phyloP scores from a whole-genome alignment of 2,888 invertebrate genomes.

The Drosophila nr. fundita region DNA sequence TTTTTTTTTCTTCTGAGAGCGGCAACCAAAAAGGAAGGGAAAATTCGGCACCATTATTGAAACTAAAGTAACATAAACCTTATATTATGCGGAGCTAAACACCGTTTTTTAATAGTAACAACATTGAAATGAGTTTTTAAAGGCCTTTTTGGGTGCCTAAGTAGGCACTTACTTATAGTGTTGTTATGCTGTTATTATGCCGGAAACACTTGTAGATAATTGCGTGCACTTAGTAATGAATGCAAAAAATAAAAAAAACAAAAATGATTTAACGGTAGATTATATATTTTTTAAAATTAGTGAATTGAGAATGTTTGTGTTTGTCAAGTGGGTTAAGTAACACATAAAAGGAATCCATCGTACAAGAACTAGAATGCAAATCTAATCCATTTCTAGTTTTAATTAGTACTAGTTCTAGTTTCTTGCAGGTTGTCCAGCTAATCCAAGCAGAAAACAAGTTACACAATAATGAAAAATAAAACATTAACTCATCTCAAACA shows the following conservation, averaged over 20 bases:
- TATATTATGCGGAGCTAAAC: conserved; percentile 27
- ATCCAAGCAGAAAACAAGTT: conserved; percentile 40
- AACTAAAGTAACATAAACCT: conserved; percentile 19
- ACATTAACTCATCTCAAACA: conserved; percentile 45
- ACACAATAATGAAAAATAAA: conserved; percentile 31
- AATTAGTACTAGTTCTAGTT: conserved; percentile 20
- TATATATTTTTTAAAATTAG: conserved; percentile 1
- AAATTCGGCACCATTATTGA: conserved; percentile 37
- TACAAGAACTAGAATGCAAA: conserved; percentile 51
- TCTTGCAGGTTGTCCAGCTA: conserved; percentile 9
- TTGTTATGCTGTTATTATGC: conserved; percentile 54
- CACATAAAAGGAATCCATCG: conserved; percentile 23
- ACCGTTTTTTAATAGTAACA: conserved; percentile 35
- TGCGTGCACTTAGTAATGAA: conserved; percentile 44
- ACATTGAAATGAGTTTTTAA: conserved; percentile 59
- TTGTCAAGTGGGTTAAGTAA: conserved; percentile 2
- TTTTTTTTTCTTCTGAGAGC: not conserved
- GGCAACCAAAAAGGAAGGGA: conserved; percentile 43
- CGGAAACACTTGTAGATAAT: conserved; percentile 65
- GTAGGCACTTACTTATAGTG: conserved; percentile 26
- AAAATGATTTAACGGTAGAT: conserved; percentile 12
- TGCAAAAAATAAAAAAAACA: not conserved
- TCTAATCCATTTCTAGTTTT: conserved; percentile 14
- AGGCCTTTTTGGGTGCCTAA: conserved; percentile 39
- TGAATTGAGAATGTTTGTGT: conserved; percentile 4